Percentiles rank a stretch among this genome's conserved stretches.
phyloP scores from a whole-genome alignment of 2,888 invertebrate species.

The Antheraea yamamai region DNA sequence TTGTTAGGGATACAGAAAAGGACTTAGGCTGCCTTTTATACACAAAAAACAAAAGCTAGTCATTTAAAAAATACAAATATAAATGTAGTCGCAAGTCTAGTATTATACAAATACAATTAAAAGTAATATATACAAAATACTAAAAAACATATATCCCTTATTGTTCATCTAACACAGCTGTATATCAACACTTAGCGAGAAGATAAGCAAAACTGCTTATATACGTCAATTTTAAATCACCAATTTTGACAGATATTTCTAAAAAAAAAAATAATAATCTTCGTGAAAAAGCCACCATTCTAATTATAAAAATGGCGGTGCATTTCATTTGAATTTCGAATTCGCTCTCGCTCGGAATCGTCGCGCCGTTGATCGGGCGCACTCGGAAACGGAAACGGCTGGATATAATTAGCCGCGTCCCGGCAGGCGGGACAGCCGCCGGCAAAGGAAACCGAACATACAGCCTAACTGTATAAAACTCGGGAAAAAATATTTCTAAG shows the following conservation, averaged over 20 bases:
- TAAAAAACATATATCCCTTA: too few species aligned
- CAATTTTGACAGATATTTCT: not conserved
- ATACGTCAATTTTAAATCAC: not conserved
- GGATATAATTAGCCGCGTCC: conserved; percentile 75
- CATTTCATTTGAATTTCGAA: conserved; percentile 42
- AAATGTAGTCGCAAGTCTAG: too few species aligned
- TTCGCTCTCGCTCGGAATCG: conserved; percentile 38
- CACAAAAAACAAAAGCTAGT: too few species aligned
- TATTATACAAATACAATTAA: too few species aligned
- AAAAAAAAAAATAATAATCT: not conserved
- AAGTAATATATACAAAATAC: too few species aligned
- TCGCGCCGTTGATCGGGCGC: conserved; percentile 49
- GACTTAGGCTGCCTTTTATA: too few species aligned
- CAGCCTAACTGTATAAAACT: conserved; percentile 19
- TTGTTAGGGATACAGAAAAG: too few species aligned
- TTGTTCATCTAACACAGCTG: too few species aligned
- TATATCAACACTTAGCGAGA: too few species aligned
- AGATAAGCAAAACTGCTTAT: too few species aligned
- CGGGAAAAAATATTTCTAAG: conserved; percentile 3
- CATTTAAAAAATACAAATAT: too few species aligned
- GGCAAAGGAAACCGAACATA: conserved; percentile 21
- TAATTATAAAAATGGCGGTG: conserved; percentile 13
- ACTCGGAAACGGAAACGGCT: conserved; percentile 64
- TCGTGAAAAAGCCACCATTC: not conserved
- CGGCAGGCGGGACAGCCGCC: conserved; percentile 25